phyloP scores from a whole-genome alignment of 1,140 invertebrate species.

The Copidosoma floridanum region DNA sequence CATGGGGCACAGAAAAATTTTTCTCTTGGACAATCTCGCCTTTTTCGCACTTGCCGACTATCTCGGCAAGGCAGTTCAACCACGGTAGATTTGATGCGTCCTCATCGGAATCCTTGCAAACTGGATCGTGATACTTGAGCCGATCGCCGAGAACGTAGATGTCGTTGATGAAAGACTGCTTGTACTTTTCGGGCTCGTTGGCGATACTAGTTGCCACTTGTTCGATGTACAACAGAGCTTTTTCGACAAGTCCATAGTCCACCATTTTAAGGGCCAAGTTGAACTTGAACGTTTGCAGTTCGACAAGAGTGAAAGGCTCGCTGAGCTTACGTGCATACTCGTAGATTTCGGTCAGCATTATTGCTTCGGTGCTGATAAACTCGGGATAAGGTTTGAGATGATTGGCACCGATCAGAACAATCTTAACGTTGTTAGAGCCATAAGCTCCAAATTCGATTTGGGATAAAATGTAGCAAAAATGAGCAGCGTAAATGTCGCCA shows the following conservation, averaged over 20 bases:
- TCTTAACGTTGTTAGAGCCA: constrained; percentile 63
- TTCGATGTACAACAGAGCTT: constrained; percentile 81
- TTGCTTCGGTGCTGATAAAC: constrained; percentile 79
- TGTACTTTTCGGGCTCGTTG: constrained; percentile 59
- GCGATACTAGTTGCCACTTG: constrained; percentile 69
- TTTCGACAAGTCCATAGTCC: constrained; percentile 75
- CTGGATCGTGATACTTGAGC: constrained; percentile 79
- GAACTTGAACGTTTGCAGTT: constrained; percentile 72
- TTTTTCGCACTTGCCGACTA: constrained; percentile 43
- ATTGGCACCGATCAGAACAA: constrained; percentile 79
- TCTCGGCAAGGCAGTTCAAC: constrained; percentile 47
- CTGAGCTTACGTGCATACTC: constrained; percentile 86
- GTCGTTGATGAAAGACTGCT: constrained; percentile 63
- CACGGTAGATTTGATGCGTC: constrained; percentile 48
- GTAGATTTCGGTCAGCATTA: constrained; percentile 92
- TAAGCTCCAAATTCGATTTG: constrained; percentile 73
- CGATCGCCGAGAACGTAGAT: constrained; percentile 68
- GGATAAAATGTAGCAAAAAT: constrained; percentile 91
- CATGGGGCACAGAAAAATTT: background rate
- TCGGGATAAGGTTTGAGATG: constrained; percentile 63
- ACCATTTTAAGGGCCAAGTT: constrained; percentile 71
- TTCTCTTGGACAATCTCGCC: constrained; percentile 44
- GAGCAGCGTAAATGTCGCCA: constrained; percentile 81
- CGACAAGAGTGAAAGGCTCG: constrained; percentile 71
- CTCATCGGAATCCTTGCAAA: constrained; percentile 55